Evolutionary conservation across 2,888 invertebrate genomes (phyloP).

Genomic region (Drosophila neutralis): DNA sequence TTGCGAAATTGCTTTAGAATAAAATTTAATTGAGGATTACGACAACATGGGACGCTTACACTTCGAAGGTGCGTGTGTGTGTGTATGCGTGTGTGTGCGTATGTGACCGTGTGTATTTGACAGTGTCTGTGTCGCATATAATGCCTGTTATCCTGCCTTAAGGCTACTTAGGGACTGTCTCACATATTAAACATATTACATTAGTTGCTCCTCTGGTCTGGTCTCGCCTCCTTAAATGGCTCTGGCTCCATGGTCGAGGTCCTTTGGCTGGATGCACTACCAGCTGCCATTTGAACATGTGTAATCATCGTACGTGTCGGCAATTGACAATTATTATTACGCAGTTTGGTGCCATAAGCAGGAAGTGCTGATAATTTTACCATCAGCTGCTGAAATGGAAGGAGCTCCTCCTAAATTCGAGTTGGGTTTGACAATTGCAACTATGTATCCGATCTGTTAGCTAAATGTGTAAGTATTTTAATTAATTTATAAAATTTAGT

Average conservation of each 20-base stretch:
- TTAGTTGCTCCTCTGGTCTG: slow-evolving; percentile 56
- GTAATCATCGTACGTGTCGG: slow-evolving; percentile 78
- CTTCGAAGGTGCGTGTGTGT: slow-evolving; percentile 27
- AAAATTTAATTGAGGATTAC: slow-evolving; percentile 83
- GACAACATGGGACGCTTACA: slow-evolving; percentile 44
- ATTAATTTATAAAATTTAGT: background rate
- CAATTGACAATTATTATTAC: slow-evolving; percentile 79
- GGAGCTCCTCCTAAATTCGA: background rate
- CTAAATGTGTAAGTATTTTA: background rate
- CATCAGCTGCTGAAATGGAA: slow-evolving; percentile 44
- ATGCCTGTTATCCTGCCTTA: slow-evolving; percentile 79
- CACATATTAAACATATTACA: slow-evolving; percentile 79
- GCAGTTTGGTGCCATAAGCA: slow-evolving; percentile 76
- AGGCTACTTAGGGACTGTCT: slow-evolving; percentile 81
- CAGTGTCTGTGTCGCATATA: slow-evolving; percentile 59
- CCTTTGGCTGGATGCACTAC: slow-evolving; percentile 29
- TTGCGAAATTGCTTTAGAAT: slow-evolving; percentile 81
- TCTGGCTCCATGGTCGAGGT: slow-evolving; percentile 15
- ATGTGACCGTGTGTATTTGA: slow-evolving; percentile 21
- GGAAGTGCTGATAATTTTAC: slow-evolving; percentile 66
- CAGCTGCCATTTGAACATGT: slow-evolving; percentile 73
- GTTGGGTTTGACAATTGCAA: background rate
- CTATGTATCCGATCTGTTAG: background rate
- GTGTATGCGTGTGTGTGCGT: slow-evolving; percentile 15
- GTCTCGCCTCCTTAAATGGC: slow-evolving; percentile 21